phyloP scores from a whole-genome alignment of 2,797 vertebrate species.

The Squalus acanthias region DNA sequence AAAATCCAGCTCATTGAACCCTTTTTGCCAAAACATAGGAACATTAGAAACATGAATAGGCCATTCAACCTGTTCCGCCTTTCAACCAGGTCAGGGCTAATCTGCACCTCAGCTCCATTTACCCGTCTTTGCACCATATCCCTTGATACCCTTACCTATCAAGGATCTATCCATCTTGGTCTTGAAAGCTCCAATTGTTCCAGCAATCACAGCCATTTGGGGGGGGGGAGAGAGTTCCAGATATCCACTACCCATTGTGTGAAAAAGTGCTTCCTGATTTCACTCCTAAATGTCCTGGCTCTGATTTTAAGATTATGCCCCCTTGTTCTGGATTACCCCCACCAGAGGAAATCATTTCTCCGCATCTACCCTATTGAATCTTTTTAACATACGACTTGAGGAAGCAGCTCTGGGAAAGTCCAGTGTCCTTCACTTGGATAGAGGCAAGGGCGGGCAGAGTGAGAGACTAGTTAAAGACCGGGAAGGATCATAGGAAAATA shows the following conservation, averaged over 20 bases:
- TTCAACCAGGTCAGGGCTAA: too few species aligned
- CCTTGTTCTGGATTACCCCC: not conserved
- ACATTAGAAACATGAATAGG: not conserved
- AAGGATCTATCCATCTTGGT: not conserved
- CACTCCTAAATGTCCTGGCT: not conserved
- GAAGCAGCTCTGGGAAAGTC: not conserved
- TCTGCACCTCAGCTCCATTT: not conserved
- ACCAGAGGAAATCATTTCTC: not conserved
- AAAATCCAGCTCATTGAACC: too few species aligned
- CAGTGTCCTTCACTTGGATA: not conserved
- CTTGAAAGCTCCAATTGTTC: not conserved
- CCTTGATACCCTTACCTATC: not conserved
- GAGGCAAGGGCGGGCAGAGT: not conserved
- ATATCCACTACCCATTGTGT: not conserved
- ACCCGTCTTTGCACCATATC: not conserved
- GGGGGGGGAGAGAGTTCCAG: not conserved
- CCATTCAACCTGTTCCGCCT: not conserved
- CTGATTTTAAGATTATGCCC: not conserved
- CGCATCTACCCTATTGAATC: not conserved
- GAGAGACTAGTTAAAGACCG: not conserved
- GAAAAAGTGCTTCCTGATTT: not conserved
- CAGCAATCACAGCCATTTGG: not conserved
- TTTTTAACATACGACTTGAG: not conserved
- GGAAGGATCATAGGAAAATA: too few species aligned
- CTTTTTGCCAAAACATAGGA: not conserved